These are phyloP conservation scores for Contarinia nasturtii DNA, from an alignment of 1,140 invertebrate species.

Conservation along the genomic window DNA sequence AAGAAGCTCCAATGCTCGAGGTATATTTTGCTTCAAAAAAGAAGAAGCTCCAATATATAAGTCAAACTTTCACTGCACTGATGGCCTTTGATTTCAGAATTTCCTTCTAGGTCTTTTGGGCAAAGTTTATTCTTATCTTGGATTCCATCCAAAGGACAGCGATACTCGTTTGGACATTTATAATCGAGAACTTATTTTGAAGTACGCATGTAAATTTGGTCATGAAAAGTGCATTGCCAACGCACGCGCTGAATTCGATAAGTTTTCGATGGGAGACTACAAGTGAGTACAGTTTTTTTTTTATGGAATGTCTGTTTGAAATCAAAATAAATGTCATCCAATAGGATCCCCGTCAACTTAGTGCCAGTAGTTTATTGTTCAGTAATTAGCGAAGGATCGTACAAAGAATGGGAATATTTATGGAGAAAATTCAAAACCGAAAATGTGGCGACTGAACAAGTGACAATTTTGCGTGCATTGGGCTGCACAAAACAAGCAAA, in stretches of 20 bases:
- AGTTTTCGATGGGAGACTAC: constrained; percentile 1
- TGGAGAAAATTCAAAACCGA: constrained; percentile 27
- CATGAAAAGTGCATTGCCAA: constrained; percentile 25
- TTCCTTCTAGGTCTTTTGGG: constrained; percentile 9
- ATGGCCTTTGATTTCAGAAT: background rate
- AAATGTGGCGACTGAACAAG: constrained; percentile 29
- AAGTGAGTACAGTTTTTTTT: background rate
- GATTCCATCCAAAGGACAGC: constrained; percentile 9
- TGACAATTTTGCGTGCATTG: constrained; percentile 32
- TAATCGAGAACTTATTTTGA: constrained; percentile 21
- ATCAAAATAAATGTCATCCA: constrained; percentile 7
- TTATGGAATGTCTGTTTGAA: background rate
- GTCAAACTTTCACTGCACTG: too few species aligned
- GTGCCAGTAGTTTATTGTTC: constrained; percentile 36
- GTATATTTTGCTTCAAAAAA: background rate
- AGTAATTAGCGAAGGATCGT: constrained; percentile 26
- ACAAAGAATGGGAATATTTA: constrained; percentile 27
- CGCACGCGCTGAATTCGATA: constrained; percentile 14
- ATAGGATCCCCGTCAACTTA: constrained; percentile 30
- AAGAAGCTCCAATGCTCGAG: constrained; percentile 4
- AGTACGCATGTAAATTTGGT: constrained; percentile 30
- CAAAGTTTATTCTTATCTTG: constrained; percentile 11
- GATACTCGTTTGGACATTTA: constrained; percentile 19
- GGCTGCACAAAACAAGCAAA: constrained; percentile 31
- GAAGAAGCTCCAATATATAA: background rate